Percentiles rank a stretch among this genome's conserved stretches.
Evolutionary conservation across 1,140 invertebrate genomes (phyloP).

Genomic region (Drosophila gunungcola): DNA sequence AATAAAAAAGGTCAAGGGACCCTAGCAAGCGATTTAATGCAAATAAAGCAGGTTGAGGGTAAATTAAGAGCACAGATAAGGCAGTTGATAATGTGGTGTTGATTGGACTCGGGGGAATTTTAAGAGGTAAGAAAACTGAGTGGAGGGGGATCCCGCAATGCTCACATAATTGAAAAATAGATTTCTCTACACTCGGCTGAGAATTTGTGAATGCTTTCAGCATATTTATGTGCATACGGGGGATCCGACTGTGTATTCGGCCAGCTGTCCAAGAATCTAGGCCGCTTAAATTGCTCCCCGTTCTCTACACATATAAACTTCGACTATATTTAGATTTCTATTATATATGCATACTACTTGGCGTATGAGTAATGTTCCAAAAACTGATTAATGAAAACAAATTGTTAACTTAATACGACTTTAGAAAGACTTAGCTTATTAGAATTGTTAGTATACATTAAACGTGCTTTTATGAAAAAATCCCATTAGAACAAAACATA

Average conservation of each 20-base stretch:
- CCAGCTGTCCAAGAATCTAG: conserved; percentile 69
- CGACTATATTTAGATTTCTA: conserved; percentile 63
- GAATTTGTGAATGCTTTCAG: conserved; percentile 35
- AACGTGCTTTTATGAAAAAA: conserved; percentile 13
- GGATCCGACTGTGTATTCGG: not conserved
- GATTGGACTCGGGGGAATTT: conserved; percentile 1
- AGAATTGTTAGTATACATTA: not conserved
- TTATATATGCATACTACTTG: conserved; percentile 10
- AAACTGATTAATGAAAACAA: conserved; percentile 31
- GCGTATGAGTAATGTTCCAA: conserved; percentile 60
- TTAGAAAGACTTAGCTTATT: not conserved
- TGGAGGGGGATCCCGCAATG: not conserved
- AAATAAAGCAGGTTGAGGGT: conserved; percentile 24
- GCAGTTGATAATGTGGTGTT: conserved; percentile 15
- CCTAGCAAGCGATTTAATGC: conserved; percentile 11
- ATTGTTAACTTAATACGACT: not conserved
- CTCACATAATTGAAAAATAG: conserved; percentile 51
- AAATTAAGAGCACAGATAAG: conserved; percentile 22
- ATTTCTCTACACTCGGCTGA: conserved; percentile 35
- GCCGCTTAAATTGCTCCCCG: conserved; percentile 59
- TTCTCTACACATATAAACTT: conserved; percentile 17
- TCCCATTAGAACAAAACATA: conserved; percentile 14
- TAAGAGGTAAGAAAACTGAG: conserved; percentile 5
- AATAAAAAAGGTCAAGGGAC: conserved; percentile 41
- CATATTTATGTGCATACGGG: conserved; percentile 30